Percentiles rank a stretch among this genome's conserved stretches.
Conservation (phyloP, 2,797 vertebrate species). For the Acipenser transmontanus region DNA sequence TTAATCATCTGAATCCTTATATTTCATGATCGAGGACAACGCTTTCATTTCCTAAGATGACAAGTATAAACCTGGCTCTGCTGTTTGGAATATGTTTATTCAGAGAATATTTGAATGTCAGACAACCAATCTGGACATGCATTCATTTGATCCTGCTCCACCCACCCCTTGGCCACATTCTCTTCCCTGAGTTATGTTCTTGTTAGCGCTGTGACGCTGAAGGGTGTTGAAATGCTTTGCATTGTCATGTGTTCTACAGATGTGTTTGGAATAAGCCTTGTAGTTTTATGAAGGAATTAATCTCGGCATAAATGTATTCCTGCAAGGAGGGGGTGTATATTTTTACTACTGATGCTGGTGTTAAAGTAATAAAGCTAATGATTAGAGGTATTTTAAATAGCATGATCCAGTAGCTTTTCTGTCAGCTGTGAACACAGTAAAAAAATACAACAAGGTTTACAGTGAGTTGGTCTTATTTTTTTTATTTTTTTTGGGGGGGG, state of each 20-base stretch:
- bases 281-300: conserved; percentile 28
- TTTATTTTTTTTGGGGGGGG: neutral
- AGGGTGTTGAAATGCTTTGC: conserved; percentile 41
- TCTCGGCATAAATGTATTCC: conserved; percentile 33
- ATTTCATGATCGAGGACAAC: neutral
- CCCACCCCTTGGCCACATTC: conserved; percentile 14
- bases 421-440: neutral
- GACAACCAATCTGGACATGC: conserved; percentile 26
- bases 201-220: conserved; percentile 30
- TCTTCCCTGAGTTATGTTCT: conserved; percentile 25
- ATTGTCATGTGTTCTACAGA: conserved; percentile 53
- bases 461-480: conserved; percentile 19
- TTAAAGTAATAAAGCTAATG: conserved; percentile 23
- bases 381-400: conserved; percentile 13
- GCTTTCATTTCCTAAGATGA: conserved; percentile 1
- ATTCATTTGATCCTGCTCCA: conserved; percentile 16
- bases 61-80: conserved; percentile 9
- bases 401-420: conserved; percentile 16
- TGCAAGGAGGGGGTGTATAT: conserved; percentile 15
- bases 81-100: conserved; percentile 14
- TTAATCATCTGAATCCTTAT: neutral
- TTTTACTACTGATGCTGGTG: conserved; percentile 22
- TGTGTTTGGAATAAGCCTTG: conserved; percentile 35
- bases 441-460: conserved; percentile 25
- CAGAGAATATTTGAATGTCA: conserved; percentile 27